phyloP scores from a whole-genome alignment of 2,888 invertebrate species.

The Drosophila dives region DNA sequence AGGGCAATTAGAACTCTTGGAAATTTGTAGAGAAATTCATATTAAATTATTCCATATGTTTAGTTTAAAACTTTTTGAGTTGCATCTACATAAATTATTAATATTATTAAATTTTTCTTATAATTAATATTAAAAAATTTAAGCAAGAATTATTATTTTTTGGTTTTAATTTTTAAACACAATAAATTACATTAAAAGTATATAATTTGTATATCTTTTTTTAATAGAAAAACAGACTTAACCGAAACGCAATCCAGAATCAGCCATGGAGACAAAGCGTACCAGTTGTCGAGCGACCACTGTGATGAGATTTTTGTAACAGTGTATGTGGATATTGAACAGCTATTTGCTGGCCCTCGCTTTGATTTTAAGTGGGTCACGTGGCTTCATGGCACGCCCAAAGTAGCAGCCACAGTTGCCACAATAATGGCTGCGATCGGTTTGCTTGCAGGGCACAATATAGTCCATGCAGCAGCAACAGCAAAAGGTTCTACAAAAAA shows the following conservation, averaged over 20 bases:
- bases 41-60: too few relatives aligned
- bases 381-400: conserved; percentile 81
- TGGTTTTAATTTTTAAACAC: not conserved
- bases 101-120: not conserved
- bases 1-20: too few relatives aligned
- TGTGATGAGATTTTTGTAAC: conserved; percentile 3
- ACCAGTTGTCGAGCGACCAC: not conserved
- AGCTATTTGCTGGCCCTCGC: conserved; percentile 9
- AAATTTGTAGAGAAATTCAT: too few relatives aligned
- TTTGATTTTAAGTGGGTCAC: conserved; percentile 66
- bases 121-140: not conserved
- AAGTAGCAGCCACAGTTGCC: conserved; percentile 84
- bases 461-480: conserved; percentile 82
- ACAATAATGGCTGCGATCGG: conserved; percentile 84
- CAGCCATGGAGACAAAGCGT: not conserved
- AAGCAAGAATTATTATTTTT: not conserved
- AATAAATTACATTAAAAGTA: not conserved
- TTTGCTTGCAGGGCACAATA: conserved; percentile 79
- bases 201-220: not conserved
- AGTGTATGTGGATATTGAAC: not conserved
- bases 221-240: not conserved
- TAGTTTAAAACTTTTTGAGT: not conserved
- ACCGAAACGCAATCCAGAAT: not conserved
- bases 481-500: conserved; percentile 70
- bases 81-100: not conserved